Evolutionary conservation across 1,140 invertebrate genomes (phyloP).

Genomic region (Drosophila auraria): DNA sequence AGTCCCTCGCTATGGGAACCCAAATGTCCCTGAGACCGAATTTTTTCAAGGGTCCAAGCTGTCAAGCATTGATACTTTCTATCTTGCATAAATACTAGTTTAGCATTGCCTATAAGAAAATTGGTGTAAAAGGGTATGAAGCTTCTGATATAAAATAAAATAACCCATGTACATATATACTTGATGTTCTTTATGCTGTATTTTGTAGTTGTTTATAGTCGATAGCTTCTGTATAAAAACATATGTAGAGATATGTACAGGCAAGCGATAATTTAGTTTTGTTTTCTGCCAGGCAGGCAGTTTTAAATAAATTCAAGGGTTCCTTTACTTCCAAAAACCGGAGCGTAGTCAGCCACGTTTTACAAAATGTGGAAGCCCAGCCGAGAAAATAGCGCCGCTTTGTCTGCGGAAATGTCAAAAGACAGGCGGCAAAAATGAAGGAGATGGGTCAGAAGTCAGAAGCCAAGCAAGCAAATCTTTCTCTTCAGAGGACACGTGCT

Average conservation of each 20-base stretch:
- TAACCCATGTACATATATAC: too few relatives aligned
- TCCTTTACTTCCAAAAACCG: not conserved
- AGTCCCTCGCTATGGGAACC: constrained; percentile 1
- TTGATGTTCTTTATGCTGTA: not conserved
- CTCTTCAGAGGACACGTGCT: constrained; percentile 47
- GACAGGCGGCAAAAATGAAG: constrained; percentile 25
- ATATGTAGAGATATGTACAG: not conserved
- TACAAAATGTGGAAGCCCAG: constrained; percentile 31
- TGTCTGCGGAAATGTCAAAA: constrained; percentile 67
- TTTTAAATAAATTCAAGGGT: constrained; percentile 62
- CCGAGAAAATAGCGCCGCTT: constrained; percentile 55
- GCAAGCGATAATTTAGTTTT: constrained; percentile 37
- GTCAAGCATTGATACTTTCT: too few relatives aligned
- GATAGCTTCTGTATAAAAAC: constrained; percentile 4
- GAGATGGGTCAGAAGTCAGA: constrained; percentile 13
- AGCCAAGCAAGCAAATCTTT: constrained; percentile 42
- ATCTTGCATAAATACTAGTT: too few relatives aligned
- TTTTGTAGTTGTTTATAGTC: not conserved
- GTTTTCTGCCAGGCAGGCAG: constrained; percentile 40
- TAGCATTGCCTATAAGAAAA: too few relatives aligned
- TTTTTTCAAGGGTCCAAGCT: too few relatives aligned
- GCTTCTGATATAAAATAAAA: not conserved
- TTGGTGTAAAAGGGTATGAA: too few relatives aligned
- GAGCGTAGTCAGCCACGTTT: constrained; percentile 16
- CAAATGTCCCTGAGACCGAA: too few relatives aligned